phyloP scores from a whole-genome alignment of 2,113 vertebrate species.

The Xiphorhynchus elegans region DNA sequence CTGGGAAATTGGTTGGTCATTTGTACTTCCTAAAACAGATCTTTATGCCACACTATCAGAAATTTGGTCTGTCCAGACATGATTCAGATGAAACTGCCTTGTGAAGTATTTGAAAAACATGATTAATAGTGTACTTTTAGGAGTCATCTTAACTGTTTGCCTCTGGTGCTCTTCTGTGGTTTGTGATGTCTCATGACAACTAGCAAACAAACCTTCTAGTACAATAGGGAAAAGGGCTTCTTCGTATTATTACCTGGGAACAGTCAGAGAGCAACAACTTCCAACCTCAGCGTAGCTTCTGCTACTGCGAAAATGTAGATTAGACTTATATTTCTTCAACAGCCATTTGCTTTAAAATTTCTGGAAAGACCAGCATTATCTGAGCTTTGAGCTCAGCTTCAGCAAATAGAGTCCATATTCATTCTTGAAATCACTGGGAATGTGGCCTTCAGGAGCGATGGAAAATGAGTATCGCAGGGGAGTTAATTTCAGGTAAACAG shows the following conservation, averaged over 20 bases:
- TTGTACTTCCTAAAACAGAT: not conserved
- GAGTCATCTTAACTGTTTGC: not conserved
- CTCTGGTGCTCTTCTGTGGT: not conserved
- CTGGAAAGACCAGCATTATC: not conserved
- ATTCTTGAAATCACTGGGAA: not conserved
- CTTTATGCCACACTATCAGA: not conserved
- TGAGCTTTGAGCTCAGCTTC: not conserved
- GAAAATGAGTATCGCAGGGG: not conserved
- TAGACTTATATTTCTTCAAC: not conserved
- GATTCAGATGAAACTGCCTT: not conserved
- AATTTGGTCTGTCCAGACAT: not conserved
- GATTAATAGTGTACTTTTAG: not conserved
- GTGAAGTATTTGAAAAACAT: not conserved
- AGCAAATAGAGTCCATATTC: not conserved
- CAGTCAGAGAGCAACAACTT: not conserved
- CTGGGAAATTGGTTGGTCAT: not conserved
- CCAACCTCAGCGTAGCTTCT: not conserved
- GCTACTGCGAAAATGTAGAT: not conserved
- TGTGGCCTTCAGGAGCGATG: not conserved
- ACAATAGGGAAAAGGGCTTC: not conserved
- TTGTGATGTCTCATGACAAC: not conserved
- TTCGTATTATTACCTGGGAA: not conserved
- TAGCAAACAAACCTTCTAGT: not conserved
- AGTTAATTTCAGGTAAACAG: not conserved
- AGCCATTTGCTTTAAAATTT: not conserved